Base-by-base conservation (phyloP, 2,888 invertebrate species). In the Cheilosia urbana region DNA sequence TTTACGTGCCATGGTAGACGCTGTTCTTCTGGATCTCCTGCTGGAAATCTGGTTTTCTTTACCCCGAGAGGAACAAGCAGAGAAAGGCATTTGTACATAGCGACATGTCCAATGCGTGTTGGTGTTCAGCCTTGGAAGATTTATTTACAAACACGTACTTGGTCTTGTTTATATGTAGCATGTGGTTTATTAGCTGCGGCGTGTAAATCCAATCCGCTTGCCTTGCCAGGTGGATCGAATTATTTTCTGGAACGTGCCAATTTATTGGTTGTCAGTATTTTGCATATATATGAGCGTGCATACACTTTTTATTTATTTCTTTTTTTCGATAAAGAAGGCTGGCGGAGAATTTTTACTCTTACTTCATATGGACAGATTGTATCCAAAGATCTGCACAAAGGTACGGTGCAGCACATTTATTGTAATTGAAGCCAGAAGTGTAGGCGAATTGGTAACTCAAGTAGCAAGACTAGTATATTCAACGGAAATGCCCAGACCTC, bases 81-180 rank as follows among this genome's bases (percentile, higher is more conserved):
- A 24, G 72, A 78, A 72, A 60, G 66, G 55, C 71, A 49, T 60
- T 49, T 30, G 30, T 2, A 63, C 11, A 69, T 13, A 71, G 71
- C 53, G 65, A 78, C 71, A 62, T 57, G 65, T 77, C 65, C 58
- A 71, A 77, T 76, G 69, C 71, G 71, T 66, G 71, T 55, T 65
- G 27, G 62, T 24, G 40, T 81, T 51, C 37, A 37, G 69, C 81
- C 76, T 77, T 81, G 69, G 71, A 65, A 51, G 69, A 65, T 69
- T 47, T 76, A 40, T 63, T 45, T 62, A 55, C 47, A 24, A 63
- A 57, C 78, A 60, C 49, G 65, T 51, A 47, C 55, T 37, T 60
- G 51, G 60, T 47, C 37, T 40, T 47, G 62, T 47, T 63, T 37
- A n/a, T 24, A 7, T 55, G 34, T 30, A 24, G 68, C 57, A 69